Evolutionary conservation across 1,140 invertebrate species (phyloP).

Genomic region (Bursaphelenchus mucronatus): DNA sequence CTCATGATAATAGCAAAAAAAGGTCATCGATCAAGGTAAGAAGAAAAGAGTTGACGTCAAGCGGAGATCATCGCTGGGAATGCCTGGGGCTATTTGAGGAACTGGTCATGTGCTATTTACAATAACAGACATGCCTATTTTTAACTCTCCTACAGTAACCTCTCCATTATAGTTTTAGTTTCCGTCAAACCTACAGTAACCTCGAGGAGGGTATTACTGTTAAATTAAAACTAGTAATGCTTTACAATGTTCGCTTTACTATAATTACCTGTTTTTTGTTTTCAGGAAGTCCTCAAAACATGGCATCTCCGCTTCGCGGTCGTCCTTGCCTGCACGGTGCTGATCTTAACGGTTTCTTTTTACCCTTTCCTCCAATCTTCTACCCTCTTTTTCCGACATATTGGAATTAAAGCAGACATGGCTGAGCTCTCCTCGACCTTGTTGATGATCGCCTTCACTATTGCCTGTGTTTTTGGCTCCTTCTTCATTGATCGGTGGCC

Average conservation of each 20-base stretch:
- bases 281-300: constrained; percentile 38
- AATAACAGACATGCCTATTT: no score
- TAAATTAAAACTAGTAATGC: neutral
- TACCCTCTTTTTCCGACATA: constrained; percentile 42
- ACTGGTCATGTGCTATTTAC: neutral
- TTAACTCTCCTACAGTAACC: no score
- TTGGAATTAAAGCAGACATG: constrained; percentile 26
- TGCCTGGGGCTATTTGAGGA: neutral
- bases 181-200: no score
- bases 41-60: neutral
- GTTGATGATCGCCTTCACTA: constrained; percentile 45
- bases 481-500: constrained; percentile 50
- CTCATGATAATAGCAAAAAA: constrained; percentile 32
- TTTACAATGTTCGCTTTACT: neutral
- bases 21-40: constrained; percentile 37
- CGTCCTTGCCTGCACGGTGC: constrained; percentile 38
- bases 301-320: constrained; percentile 49
- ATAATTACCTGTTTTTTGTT: constrained; percentile 3
- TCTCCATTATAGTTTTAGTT: no score
- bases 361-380: constrained; percentile 52
- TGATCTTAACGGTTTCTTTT: constrained; percentile 49
- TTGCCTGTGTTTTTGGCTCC: constrained; percentile 43
- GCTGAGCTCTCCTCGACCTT: constrained; percentile 46
- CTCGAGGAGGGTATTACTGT: no score
- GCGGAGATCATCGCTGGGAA: neutral